These are phyloP conservation scores for Darevskia nairensis DNA, from an alignment of 2,797 vertebrate species.

Conservation along the genomic window DNA sequence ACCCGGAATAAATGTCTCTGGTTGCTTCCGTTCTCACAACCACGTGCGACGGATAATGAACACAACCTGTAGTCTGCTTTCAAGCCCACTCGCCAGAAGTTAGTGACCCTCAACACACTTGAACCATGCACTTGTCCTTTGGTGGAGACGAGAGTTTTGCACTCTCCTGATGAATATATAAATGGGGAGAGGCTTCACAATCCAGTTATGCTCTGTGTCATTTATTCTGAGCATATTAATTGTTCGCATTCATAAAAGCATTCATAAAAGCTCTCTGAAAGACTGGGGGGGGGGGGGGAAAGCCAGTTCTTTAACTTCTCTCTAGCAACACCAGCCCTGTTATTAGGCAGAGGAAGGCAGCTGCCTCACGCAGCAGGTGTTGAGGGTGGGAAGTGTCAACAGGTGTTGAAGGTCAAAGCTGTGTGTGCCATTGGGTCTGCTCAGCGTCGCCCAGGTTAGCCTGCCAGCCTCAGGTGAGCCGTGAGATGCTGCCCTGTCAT, in stretches of 20 bases:
- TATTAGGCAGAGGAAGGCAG: too few relatives aligned
- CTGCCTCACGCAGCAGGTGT: too few relatives aligned
- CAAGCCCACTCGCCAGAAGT: background rate
- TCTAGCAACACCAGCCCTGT: too few relatives aligned
- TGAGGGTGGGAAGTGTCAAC: too few relatives aligned
- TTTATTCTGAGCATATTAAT: conserved; percentile 16
- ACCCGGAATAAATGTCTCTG: background rate
- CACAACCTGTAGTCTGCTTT: background rate
- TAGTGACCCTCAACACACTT: background rate
- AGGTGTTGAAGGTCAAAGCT: too few relatives aligned
- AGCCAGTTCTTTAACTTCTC: conserved; percentile 27
- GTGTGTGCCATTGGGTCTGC: too few relatives aligned
- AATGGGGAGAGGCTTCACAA: background rate
- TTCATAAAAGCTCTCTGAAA: conserved; percentile 14
- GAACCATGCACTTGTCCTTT: background rate
- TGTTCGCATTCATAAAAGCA: conserved; percentile 13
- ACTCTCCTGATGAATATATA: conserved; percentile 2
- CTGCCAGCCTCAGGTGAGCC: too few relatives aligned
- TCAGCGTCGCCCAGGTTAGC: too few relatives aligned
- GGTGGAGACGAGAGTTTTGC: background rate
- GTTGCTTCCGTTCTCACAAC: background rate
- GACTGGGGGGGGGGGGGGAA: background rate
- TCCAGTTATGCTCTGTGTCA: background rate
- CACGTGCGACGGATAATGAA: background rate
- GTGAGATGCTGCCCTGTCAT: too few relatives aligned